Evolutionary conservation across 2,888 invertebrate species (phyloP).

Genomic region (Trichopoda pennipes): DNA sequence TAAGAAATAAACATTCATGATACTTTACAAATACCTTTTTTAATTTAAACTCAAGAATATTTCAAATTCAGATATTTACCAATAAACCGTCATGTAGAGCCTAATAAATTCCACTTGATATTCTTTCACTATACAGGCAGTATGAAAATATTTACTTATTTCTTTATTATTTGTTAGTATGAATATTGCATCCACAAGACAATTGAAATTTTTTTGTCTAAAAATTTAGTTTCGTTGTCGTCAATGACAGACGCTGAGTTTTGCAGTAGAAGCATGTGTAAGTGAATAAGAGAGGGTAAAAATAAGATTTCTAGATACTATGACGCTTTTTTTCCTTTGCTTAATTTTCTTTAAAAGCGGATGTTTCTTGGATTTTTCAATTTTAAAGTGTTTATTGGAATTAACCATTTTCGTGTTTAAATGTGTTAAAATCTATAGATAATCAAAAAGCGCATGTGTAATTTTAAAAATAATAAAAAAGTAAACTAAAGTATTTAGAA

Average conservation of each 20-base stretch:
- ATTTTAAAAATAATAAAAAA: background rate
- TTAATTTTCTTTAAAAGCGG: slow-evolving; percentile 41
- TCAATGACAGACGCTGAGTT: slow-evolving; percentile 49
- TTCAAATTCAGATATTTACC: background rate
- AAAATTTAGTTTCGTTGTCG: slow-evolving; percentile 36
- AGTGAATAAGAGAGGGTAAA: slow-evolving; percentile 20
- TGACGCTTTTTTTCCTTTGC: slow-evolving; percentile 7
- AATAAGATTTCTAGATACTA: slow-evolving; percentile 32
- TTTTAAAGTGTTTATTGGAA: slow-evolving; percentile 64
- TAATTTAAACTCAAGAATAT: too few relatives aligned
- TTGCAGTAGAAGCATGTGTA: slow-evolving; percentile 34
- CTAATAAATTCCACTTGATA: slow-evolving; percentile 47
- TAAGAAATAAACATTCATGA: too few relatives aligned
- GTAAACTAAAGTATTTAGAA: too few relatives aligned
- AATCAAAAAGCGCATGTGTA: background rate
- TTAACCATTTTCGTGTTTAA: slow-evolving; percentile 24
- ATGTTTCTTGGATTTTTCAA: slow-evolving; percentile 62
- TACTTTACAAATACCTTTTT: background rate
- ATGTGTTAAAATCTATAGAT: slow-evolving; percentile 8
- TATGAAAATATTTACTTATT: background rate
- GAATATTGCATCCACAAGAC: slow-evolving; percentile 41
- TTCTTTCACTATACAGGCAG: slow-evolving; percentile 15
- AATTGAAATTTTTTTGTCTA: slow-evolving; percentile 47
- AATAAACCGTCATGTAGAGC: slow-evolving; percentile 19
- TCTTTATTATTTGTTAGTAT: slow-evolving; percentile 10